Base-by-base conservation (phyloP, 1,140 invertebrate genomes). In the Eueides isabella region DNA sequence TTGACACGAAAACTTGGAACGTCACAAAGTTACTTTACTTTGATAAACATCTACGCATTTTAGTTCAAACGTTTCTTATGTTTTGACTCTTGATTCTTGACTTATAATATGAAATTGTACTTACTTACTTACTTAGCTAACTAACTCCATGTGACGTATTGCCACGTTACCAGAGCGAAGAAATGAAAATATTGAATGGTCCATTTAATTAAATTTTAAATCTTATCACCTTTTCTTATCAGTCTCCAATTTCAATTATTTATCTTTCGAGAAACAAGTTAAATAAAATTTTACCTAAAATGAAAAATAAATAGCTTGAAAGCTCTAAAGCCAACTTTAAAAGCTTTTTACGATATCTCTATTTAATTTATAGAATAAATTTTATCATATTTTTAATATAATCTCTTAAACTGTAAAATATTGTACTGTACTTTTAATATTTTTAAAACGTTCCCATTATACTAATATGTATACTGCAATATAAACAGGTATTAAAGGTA, bases 1-100 rank as follows among this genome's bases (percentile, higher is more conserved):
- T 55, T 55, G 19, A 55, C 7, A 11, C 19, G 48, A 48, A n/a
- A 9, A 55, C 23, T 31, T 31, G 48, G 48, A 55, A 55, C 26
- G 48, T 3, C 19, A 26, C 26, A 55, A 55, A 55, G 48, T 55
- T 12, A 55, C 48, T 55, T 55, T 26, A 7, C 23, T 14, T 23
- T 23, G 48, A 55, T 55, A 55, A 26, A 55, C 48, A 55, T 55
- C 48, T 44, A 44, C 41, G 1, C 48, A 55, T 7, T 55, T 55
- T 55, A 55, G 11, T 26, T 55, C n/a, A 55, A 55, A 19, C 48
- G 35, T 38, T n/a, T 55, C 5, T 16, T n/a, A n/a, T n/a, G n/a
- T n/a, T 38, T 38, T 38, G 35, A 14, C 14, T 38, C 41, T 48
- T 19, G 5, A 48, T n/a, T 48, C 23, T 55, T 26, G 48, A 5